These are phyloP conservation scores for Eudemis profundana DNA, from an alignment of 2,888 invertebrate genomes.

Conservation along the genomic window DNA sequence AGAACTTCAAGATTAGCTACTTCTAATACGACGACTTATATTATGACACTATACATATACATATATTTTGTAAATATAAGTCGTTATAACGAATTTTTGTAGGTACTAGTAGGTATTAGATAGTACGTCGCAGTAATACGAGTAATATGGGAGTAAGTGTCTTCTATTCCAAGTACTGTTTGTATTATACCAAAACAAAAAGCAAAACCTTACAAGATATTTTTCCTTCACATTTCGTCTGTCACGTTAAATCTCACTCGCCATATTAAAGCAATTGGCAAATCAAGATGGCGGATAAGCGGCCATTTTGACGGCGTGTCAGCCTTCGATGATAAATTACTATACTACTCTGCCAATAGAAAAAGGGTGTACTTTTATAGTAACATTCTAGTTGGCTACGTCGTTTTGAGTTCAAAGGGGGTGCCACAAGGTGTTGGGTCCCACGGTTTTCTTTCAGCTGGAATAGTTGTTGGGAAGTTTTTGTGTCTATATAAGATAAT, in stretches of 20 bases:
- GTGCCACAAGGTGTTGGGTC: constrained; percentile 17
- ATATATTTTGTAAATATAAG: too few relatives aligned
- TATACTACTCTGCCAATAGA: background rate
- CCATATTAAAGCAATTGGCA: constrained; percentile 24
- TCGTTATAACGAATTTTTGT: too few relatives aligned
- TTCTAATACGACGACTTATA: too few relatives aligned
- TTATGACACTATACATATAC: too few relatives aligned
- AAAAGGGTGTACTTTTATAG: background rate
- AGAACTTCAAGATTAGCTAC: too few relatives aligned
- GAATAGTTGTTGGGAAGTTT: constrained; percentile 12
- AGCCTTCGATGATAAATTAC: constrained; percentile 23
- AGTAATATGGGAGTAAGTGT: too few relatives aligned
- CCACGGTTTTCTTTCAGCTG: constrained; percentile 13
- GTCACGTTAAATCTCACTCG: background rate
- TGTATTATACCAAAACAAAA: too few relatives aligned
- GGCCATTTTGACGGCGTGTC: constrained; percentile 21
- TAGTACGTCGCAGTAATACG: too few relatives aligned
- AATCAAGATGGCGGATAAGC: constrained; percentile 34
- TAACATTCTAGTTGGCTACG: background rate
- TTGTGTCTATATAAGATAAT: constrained; percentile 1
- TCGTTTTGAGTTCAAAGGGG: background rate
- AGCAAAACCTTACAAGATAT: background rate
- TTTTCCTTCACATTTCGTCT: constrained; percentile 1
- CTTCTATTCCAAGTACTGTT: too few relatives aligned
- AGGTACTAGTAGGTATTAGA: too few relatives aligned